Evolutionary conservation across 2,888 invertebrate genomes (phyloP).

Genomic region (Lagria hirta): DNA sequence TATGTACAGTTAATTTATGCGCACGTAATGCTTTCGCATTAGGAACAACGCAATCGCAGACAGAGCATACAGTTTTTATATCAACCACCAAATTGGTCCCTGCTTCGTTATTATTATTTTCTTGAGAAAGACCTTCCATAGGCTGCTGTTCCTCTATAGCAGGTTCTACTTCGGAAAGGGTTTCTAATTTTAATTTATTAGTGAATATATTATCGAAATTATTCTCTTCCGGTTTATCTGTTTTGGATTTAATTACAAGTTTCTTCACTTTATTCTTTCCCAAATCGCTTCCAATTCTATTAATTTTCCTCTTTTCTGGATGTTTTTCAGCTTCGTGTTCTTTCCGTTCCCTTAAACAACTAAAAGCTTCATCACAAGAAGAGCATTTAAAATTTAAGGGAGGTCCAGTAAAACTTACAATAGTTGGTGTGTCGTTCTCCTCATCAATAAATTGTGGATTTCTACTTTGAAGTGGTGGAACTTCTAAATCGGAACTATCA

Average conservation of each 20-base stretch:
- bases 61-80: constrained; percentile 40
- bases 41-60: constrained; percentile 43
- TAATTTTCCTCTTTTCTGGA: constrained; percentile 50
- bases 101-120: constrained; percentile 24
- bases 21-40: constrained; percentile 47
- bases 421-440: constrained; percentile 41
- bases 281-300: constrained; percentile 40
- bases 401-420: constrained; percentile 50
- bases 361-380: constrained; percentile 61
- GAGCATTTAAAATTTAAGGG: constrained; percentile 60
- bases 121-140: constrained; percentile 48
- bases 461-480: constrained; percentile 50
- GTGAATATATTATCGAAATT: constrained; percentile 53
- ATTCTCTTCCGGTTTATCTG: constrained; percentile 42
- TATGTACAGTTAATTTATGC: constrained; percentile 56
- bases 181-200: constrained; percentile 47
- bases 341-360: constrained; percentile 64
- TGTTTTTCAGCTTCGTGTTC: constrained; percentile 63
- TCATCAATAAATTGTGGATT: constrained; percentile 45
- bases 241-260: constrained; percentile 45
- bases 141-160: constrained; percentile 48
- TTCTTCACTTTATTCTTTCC: constrained; percentile 47
- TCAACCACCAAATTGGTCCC: constrained; percentile 29
- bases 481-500: constrained; percentile 63
- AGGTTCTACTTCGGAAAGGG: constrained; percentile 14